Evolutionary conservation across 2,797 vertebrate species (phyloP).

Genomic region (Sciaenops ocellatus): DNA sequence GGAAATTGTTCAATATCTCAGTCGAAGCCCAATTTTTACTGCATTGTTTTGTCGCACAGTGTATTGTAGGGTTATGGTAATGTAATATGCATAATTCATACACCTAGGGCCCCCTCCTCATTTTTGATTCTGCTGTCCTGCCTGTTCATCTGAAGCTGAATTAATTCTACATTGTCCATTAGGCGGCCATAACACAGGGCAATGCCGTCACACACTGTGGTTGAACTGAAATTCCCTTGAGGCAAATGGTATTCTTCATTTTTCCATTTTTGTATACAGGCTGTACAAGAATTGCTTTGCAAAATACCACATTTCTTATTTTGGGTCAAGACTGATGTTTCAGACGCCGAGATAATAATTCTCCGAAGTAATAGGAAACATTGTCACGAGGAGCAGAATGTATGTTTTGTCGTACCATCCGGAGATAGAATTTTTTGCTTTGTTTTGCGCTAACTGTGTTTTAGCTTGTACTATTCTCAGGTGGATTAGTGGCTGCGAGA

Average conservation of each 20-base stretch:
- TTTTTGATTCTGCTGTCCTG: constrained; percentile 89
- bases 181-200: constrained; percentile 87
- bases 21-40: constrained; percentile 90
- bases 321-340: constrained; percentile 52
- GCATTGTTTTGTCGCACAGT: constrained; percentile 86
- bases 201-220: constrained; percentile 84
- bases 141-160: constrained; percentile 92
- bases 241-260: constrained; percentile 74
- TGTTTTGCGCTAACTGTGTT: constrained; percentile 58
- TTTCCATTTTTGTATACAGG: constrained; percentile 68
- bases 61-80: constrained; percentile 88
- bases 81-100: constrained; percentile 96
- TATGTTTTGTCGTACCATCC: constrained; percentile 27
- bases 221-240: constrained; percentile 82
- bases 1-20: constrained; percentile 95
- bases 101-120: constrained; percentile 83
- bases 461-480: constrained; percentile 68
- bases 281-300: constrained; percentile 73
- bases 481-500: constrained; percentile 75
- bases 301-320: constrained; percentile 74
- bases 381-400: constrained; percentile 39
- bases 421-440: constrained; percentile 42
- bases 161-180: constrained; percentile 90
- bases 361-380: constrained; percentile 63
- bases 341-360: constrained; percentile 66